These are phyloP conservation scores for Xylocampa areola DNA, from an alignment of 2,888 invertebrate genomes.

Conservation along the genomic window DNA sequence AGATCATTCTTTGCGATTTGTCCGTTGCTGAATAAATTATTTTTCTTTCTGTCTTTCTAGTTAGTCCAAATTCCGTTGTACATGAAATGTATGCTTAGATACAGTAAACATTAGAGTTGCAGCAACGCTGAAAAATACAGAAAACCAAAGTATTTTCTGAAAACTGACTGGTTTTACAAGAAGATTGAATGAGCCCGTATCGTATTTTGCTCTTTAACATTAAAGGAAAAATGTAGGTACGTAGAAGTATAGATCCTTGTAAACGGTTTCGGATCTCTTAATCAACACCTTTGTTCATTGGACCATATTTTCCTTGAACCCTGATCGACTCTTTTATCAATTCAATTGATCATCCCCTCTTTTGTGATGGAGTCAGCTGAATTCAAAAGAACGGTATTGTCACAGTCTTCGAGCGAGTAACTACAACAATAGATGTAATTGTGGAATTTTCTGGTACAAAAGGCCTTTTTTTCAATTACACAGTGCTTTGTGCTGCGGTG, in stretches of 20 bases:
- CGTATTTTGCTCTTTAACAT: not conserved
- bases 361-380: constrained; percentile 32
- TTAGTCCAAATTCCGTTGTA: too few species aligned
- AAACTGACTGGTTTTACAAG: not conserved
- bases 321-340: constrained; percentile 34
- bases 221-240: not conserved
- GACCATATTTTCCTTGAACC: constrained; percentile 32
- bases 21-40: too few species aligned
- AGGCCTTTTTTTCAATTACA: too few species aligned
- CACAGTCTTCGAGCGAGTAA: constrained; percentile 10
- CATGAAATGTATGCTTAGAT: too few species aligned
- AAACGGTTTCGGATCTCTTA: constrained; percentile 15
- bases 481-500: too few species aligned
- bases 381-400: constrained; percentile 30
- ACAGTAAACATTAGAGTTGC: too few species aligned
- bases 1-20: too few species aligned
- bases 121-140: too few species aligned
- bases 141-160: too few species aligned
- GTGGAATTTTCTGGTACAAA: too few species aligned
- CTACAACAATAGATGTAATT: constrained; percentile 18
- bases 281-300: constrained; percentile 31
- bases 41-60: too few species aligned
- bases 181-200: not conserved
- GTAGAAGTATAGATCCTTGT: not conserved
- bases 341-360: constrained; percentile 32